Percentiles rank a stretch among this genome's conserved stretches.
These are phyloP conservation scores for Teleiodes luculella DNA, from an alignment of 2,888 invertebrate genomes.

Conservation along the genomic window DNA sequence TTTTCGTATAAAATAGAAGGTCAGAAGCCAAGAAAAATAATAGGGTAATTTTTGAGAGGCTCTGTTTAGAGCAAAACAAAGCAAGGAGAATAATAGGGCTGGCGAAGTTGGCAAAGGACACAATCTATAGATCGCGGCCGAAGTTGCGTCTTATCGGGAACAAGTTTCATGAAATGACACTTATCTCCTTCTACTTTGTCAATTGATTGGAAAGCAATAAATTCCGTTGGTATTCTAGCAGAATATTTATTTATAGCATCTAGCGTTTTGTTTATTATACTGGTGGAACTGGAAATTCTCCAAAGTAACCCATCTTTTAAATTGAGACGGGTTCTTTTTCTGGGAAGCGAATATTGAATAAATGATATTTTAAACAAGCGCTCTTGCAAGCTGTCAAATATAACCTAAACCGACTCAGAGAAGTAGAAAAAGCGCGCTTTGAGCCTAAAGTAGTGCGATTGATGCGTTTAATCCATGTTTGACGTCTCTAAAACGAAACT, in stretches of 20 bases:
- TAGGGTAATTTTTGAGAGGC: conserved; percentile 54
- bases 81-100: conserved; percentile 51
- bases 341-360: no score
- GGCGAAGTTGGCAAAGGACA: conserved; percentile 49
- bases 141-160: conserved; percentile 55
- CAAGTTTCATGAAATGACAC: conserved; percentile 57
- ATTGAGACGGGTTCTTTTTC: no score
- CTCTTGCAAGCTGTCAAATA: no score
- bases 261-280: conserved; percentile 8
- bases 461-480: no score
- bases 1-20: conserved; percentile 43
- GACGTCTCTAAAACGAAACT: no score
- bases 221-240: conserved; percentile 7
- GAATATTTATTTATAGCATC: no score
- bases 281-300: no score
- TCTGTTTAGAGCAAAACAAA: conserved; percentile 58
- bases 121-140: conserved; percentile 32
- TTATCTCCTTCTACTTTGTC: conserved; percentile 53
- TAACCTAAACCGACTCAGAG: no score
- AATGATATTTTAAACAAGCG: no score
- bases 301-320: no score
- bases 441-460: no score
- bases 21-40: conserved; percentile 43
- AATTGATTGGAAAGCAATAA: conserved; percentile 50
- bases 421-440: no score